Base-by-base conservation (phyloP, 1,140 invertebrate species). In the Cydia fagiglandana region DNA sequence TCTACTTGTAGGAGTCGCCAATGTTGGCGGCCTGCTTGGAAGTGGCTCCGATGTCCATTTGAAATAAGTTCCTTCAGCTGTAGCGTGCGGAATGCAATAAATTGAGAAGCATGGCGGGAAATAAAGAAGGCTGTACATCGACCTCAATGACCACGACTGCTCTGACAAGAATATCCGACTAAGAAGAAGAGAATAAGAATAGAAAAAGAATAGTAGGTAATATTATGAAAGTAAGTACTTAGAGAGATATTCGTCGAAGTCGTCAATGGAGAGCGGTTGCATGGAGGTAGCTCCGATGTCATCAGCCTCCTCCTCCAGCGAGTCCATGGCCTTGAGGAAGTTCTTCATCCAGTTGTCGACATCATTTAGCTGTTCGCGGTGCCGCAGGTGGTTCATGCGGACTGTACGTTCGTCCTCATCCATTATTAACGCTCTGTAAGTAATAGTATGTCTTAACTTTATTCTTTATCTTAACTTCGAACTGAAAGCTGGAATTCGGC, bases 341-440 rank as follows among this genome's bases (percentile, higher is more conserved):
- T 95, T 96, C 80, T 96, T 96, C 94, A 98, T 97, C 97, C 97
- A 98, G 84, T 96, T 95, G 90, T 97, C 96, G 0, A 98, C 97
- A 91, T 98, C 97, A 84, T 97, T 95, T 45, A 96, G 93, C 82
- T 95, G 95, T 86, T 98, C 97, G 2, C 97, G 94, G 45, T 96
- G 94, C 68, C 97, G 93, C 10, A 98, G 91, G 82, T 97, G 96
- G 77, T 96, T 97, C 97, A 98, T 98, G 47, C 97, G 94, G 0
- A 98, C 93, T 24, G 96, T 96, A 12, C 97, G 93, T 87, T 98
- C 97, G 82, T 98, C 97, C 85, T 97, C 96, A 0, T 97, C 97
- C 97, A 98, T 98, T 28, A 96, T 97, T 0, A 98, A 89, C 0
- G 97, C 97, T 83, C 97, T 95, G 83, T 47, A 82, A 76, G 34